Base-by-base conservation (phyloP, 2,797 vertebrate genomes). In the Characodon lateralis region DNA sequence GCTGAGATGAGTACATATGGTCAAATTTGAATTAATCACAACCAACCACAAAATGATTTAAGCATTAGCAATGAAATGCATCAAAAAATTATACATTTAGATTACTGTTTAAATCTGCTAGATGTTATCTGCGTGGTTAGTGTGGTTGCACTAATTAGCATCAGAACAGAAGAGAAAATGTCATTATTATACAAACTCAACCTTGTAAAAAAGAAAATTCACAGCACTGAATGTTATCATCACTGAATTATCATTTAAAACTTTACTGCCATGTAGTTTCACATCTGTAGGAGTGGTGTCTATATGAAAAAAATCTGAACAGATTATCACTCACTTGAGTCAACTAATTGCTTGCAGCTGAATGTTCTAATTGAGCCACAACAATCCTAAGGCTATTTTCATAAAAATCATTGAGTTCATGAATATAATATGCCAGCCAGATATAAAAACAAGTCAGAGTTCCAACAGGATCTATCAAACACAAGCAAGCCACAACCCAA, bases 291-390 rank as follows among this genome's bases (percentile, higher is more conserved):
- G 91, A 89, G 90, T 92, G 91, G 92, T 92, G 94, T 95, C 92
- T 93, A 91, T 81, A 84, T 94, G 91, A 95, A 93, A 88, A 91
- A 94, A 93, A 94, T 93, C 93, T 90, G 88, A 91, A 89, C 92
- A 94, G 91, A 95, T 95, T 95, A 96, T 95, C 93, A 95, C 93
- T 93, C 94, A 95, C 95, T 95, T 93, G 92, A 95, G 94, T 95
- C 91, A 71, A 87, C 92, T 96, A 96, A 96, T 93, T 94, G 93
- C 93, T 96, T 95, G 95, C 94, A 94, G 95, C 93, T 95, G 96
- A 95, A 95, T 94, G 91, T 91, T 93, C 93, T 96, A 96, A 96
- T 89, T 96, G 91, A 96, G 92, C 86, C 92, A 93, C 93, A 96
- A 93, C 95, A 95, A 93, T 96, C 94, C 94, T 91, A 88, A 87